Evolutionary conservation across 1,140 invertebrate species (phyloP).

Genomic region (Brachionus calyciflorus): DNA sequence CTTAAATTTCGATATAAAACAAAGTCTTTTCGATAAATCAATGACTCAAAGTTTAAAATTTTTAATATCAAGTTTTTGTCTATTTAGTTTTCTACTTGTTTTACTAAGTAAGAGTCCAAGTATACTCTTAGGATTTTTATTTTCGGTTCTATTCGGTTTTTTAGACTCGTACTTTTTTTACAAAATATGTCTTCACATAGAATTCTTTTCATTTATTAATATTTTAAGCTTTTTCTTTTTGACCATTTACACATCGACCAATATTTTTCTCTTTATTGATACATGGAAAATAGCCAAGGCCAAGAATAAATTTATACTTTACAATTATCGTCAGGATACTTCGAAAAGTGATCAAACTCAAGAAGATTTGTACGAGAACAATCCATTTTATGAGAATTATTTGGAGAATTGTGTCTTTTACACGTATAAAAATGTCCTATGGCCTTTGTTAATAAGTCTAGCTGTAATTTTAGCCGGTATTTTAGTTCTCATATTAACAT

Average conservation of each 20-base stretch:
- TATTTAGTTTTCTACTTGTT: background rate
- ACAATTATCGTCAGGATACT: background rate
- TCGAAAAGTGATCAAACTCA: background rate
- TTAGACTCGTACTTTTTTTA: conserved; percentile 33
- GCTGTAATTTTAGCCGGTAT: background rate
- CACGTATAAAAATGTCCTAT: conserved; percentile 18
- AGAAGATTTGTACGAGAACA: background rate
- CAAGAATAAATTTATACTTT: conserved; percentile 19
- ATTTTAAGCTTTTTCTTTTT: background rate
- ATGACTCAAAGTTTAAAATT: background rate
- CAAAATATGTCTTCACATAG: background rate
- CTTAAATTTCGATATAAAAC: conserved; percentile 37
- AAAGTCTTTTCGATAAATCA: background rate
- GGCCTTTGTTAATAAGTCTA: background rate
- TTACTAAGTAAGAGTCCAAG: background rate
- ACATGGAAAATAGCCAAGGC: background rate
- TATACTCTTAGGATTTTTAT: background rate
- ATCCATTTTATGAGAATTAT: background rate
- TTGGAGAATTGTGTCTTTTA: conserved; percentile 24
- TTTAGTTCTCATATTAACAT: background rate
- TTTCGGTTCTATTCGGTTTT: background rate
- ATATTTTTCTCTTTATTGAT: conserved; percentile 2
- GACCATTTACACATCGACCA: background rate
- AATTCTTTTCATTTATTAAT: conserved; percentile 39
- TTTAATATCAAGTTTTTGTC: background rate